Evolutionary conservation across 2,888 invertebrate genomes (phyloP), one percentile per base, ranked within the genome.

Genomic region (Aphodius sticticus): DNA sequence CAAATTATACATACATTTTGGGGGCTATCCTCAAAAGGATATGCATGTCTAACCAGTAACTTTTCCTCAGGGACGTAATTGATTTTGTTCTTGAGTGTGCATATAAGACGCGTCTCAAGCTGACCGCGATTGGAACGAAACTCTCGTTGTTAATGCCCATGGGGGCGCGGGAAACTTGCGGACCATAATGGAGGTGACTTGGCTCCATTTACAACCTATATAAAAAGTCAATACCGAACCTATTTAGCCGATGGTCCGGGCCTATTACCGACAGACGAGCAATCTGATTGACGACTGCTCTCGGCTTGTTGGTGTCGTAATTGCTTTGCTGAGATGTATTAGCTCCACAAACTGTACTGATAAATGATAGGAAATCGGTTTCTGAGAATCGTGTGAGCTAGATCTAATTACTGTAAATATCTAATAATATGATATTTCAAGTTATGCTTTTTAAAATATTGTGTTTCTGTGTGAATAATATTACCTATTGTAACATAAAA

Each of bases 31-130:
- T 35, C 9, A 80, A 69, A 77, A 70, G n/a, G n/a, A 53, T 70
- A 80, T 77, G 77, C 79, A 80, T 80, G 79, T 77, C 77, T 80
- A 70, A 75, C 79, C 76, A 77, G 77, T 77, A 76, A 77, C 79
- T 77, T 80, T 75, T 77, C 79, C 79, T 70, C 26, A 70, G 79
- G 77, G 79, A 77, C 38, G 79, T 80, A 80, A 80, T 80, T 80
- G 79, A 80, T 80, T 80, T 80, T 75, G 38, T 75, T 75, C 77
- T 70, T 69, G 72, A 79, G 38, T 76, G 76, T 79, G 76, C 76
- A 78, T 26, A 26, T 3, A 26, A 26, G 26, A 3, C 26, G 1
- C 26, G 26, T 26, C 3, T 77, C 78, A 16, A 69, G 35, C 78
- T 71, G 78, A 74, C 78, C 69, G 35, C 72, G 78, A 78, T 35